Percentiles rank a stretch among this genome's conserved stretches.
Conservation (phyloP, 2,888 invertebrate species). For the Syrista parreyssii region DNA sequence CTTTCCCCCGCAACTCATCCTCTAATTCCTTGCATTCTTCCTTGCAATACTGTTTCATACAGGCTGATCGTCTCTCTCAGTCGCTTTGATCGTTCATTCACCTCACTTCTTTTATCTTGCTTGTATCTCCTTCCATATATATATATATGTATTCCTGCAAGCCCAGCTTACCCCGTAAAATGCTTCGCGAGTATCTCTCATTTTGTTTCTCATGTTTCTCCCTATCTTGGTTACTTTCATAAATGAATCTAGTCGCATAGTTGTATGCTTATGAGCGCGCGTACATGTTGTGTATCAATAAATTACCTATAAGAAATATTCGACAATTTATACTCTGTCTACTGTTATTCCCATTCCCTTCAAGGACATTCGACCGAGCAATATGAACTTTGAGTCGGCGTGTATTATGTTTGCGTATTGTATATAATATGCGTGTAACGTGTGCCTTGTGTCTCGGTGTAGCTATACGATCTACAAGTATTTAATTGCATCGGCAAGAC, state of each 20-base stretch:
- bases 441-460: not conserved
- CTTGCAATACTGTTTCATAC: not conserved
- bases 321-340: conserved; percentile 4
- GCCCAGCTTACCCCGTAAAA: conserved; percentile 48
- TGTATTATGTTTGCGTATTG: not conserved
- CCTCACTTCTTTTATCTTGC: not conserved
- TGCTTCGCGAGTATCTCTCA: conserved; percentile 22
- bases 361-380: not conserved
- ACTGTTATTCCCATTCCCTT: not conserved
- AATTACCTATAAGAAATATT: conserved; percentile 13
- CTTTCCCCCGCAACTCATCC: not conserved
- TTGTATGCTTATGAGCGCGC: not conserved
- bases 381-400: not conserved
- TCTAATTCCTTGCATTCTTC: not conserved
- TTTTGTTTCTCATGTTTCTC: not conserved
- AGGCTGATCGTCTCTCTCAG: not conserved
- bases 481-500: not conserved
- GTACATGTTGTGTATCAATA: conserved; percentile 6
- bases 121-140: not conserved
- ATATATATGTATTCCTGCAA: conserved; percentile 31
- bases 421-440: not conserved
- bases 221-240: not conserved
- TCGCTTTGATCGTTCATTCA: not conserved
- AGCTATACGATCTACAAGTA: not conserved
- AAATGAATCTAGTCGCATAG: not conserved